Evolutionary conservation across 2,888 invertebrate species (phyloP).

Genomic region (Suillia variegata): DNA sequence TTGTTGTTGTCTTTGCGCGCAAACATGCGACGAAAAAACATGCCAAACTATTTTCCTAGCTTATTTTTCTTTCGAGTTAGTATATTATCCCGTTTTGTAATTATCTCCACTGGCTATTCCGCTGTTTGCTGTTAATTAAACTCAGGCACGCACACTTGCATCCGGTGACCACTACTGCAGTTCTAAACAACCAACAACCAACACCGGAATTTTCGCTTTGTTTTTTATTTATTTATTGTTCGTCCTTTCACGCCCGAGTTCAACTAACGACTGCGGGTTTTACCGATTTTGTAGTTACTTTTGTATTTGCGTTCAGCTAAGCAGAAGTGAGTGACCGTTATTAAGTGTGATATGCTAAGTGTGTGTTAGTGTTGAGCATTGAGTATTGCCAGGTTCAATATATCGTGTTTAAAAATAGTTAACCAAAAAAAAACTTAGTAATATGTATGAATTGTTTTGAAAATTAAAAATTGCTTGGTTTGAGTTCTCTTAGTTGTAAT

Average conservation of each 20-base stretch:
- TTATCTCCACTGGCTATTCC: slow-evolving; percentile 33
- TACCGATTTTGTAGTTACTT: slow-evolving; percentile 21
- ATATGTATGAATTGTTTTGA: too few species aligned
- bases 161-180: slow-evolving; percentile 29
- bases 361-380: background rate
- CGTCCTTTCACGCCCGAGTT: slow-evolving; percentile 29
- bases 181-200: too few species aligned
- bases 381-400: background rate
- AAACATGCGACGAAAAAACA: slow-evolving; percentile 58
- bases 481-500: too few species aligned
- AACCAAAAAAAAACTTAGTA: too few species aligned
- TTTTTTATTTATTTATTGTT: slow-evolving; percentile 3
- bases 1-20: slow-evolving; percentile 44
- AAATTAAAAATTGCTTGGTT: too few species aligned
- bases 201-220: background rate
- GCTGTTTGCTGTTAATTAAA: slow-evolving; percentile 31
- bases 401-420: too few species aligned
- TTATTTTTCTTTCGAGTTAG: background rate
- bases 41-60: slow-evolving; percentile 26
- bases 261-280: slow-evolving; percentile 44
- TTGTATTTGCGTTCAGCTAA: slow-evolving; percentile 31
- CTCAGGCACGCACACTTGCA: slow-evolving; percentile 43
- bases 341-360: background rate
- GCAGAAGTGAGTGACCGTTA: background rate
- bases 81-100: slow-evolving; percentile 26